Percentiles rank a stretch among this genome's conserved stretches.
Conservation (phyloP, 2,888 invertebrate species). For the Tillus elongatus region DNA sequence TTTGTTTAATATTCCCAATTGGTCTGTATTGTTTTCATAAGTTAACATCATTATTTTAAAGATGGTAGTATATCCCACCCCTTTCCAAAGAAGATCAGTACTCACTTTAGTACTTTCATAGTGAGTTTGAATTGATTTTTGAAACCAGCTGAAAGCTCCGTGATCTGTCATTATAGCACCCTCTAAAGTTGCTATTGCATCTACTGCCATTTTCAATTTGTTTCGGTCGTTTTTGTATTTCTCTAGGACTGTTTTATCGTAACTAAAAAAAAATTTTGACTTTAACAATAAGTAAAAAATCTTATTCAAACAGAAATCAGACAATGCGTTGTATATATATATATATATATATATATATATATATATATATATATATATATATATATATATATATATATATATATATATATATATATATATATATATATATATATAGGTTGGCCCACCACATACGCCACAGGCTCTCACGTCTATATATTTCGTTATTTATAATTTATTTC, state of each 20-base stretch:
- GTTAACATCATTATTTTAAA: conserved; percentile 51
- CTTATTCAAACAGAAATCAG: too few relatives aligned
- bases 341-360: too few relatives aligned
- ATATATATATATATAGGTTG: too few relatives aligned
- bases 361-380: too few relatives aligned
- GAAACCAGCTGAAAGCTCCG: conserved; percentile 53
- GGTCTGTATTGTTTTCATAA: conserved; percentile 22
- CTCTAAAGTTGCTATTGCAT: conserved; percentile 20
- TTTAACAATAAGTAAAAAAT: too few relatives aligned
- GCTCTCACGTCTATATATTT: too few relatives aligned
- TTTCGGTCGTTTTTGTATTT: conserved; percentile 17
- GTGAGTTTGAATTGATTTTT: conserved; percentile 57
- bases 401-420: too few relatives aligned
- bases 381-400: too few relatives aligned
- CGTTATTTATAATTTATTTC: too few relatives aligned
- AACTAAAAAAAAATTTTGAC: conserved; percentile 21
- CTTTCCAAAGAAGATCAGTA: conserved; percentile 60
- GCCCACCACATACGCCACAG: too few relatives aligned
- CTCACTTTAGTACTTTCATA: conserved; percentile 62
- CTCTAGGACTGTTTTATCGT: conserved; percentile 15
- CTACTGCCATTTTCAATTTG: conserved; percentile 18
- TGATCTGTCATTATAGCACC: conserved; percentile 22
- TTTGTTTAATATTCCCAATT: conserved; percentile 25
- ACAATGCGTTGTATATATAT: too few relatives aligned
- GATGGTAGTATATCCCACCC: conserved; percentile 55